Base-by-base conservation (phyloP, 2,113 vertebrate genomes). In the Ceuthmochares aereus region DNA sequence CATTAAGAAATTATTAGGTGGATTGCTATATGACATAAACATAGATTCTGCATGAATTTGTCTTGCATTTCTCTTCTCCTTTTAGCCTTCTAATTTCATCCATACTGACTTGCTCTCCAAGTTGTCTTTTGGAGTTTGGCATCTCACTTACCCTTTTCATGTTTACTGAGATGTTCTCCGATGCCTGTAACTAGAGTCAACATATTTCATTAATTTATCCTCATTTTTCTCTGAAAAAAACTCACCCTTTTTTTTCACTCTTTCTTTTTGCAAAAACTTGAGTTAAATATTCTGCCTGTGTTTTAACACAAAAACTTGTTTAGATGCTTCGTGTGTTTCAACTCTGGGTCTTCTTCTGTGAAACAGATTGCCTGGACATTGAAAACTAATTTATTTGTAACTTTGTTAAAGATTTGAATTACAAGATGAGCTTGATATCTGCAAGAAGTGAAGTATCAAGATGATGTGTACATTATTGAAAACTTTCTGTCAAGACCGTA, bases 401-500 rank as follows among this genome's bases (percentile, higher is more conserved):
- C 54, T 51, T 14, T 32, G 69, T 84, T 60, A 68, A 47, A 69
- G n/a, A 16, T 80, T 77, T 80, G 52, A 64, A 58, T 79, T 76
- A 90, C 92, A 88, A 90, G 73, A 85, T 93, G 92, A 95, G 37
- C 78, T 40, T 95, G 79, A 81, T 88, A 51, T 89, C 95, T 90
- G 75, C 68, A 96, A 79, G 63, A 97, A 97, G 84, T 84, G 66
- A 93, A 89, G 82, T 91, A 89, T 93, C 82, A 95, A 95, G 85
- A 93, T 79, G 14, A 5, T 62, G 49, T 45, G 78, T 62, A 95
- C 95, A 90, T 90, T 84, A 94, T 72, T 36, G 62, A 36, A 93
- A 88, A 68, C 21, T 95, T 92, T 83, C 87, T 73, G 86, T 79
- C 81, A 75, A 91, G 58, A 77, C 87, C 51, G 52, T 66, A 62